Percentiles rank a stretch among this genome's conserved stretches.
These are phyloP conservation scores for Dynastes maya DNA, from an alignment of 2,888 invertebrate species.

Conservation along the genomic window DNA sequence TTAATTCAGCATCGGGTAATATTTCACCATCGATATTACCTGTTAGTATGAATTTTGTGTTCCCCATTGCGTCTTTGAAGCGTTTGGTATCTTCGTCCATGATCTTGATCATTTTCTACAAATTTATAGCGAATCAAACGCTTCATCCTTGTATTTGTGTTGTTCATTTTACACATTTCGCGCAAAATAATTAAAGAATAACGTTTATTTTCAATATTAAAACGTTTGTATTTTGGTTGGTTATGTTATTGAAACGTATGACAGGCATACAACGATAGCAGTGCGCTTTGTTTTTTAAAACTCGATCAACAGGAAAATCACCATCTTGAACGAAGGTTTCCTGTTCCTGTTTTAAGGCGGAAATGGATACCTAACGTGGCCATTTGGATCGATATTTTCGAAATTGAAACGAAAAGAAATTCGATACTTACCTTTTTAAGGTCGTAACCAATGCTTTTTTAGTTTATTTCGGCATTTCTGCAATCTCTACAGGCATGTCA, in stretches of 20 bases:
- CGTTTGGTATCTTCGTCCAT: slow-evolving; percentile 51
- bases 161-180: slow-evolving; percentile 9
- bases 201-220: no score
- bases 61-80: slow-evolving; percentile 44
- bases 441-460: slow-evolving; percentile 39
- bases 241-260: slow-evolving; percentile 43
- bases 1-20: slow-evolving; percentile 67
- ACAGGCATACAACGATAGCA: slow-evolving; percentile 18
- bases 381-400: slow-evolving; percentile 62
- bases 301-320: slow-evolving; percentile 68
- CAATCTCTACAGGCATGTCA: slow-evolving; percentile 53
- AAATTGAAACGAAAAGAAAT: slow-evolving; percentile 46
- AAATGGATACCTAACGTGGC: slow-evolving; percentile 65
- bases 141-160: background rate
- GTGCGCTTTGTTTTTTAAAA: slow-evolving; percentile 54
- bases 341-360: slow-evolving; percentile 76
- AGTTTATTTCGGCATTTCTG: slow-evolving; percentile 51
- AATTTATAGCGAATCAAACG: slow-evolving; percentile 38
- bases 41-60: slow-evolving; percentile 51
- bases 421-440: slow-evolving; percentile 52
- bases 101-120: slow-evolving; percentile 63
- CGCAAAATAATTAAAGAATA: no score
- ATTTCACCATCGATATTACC: slow-evolving; percentile 52
- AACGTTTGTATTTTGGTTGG: background rate
- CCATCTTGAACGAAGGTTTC: slow-evolving; percentile 74